These are phyloP conservation scores for Pyrocoelia pectoralis DNA, from an alignment of 2,888 invertebrate species.

Conservation along the genomic window DNA sequence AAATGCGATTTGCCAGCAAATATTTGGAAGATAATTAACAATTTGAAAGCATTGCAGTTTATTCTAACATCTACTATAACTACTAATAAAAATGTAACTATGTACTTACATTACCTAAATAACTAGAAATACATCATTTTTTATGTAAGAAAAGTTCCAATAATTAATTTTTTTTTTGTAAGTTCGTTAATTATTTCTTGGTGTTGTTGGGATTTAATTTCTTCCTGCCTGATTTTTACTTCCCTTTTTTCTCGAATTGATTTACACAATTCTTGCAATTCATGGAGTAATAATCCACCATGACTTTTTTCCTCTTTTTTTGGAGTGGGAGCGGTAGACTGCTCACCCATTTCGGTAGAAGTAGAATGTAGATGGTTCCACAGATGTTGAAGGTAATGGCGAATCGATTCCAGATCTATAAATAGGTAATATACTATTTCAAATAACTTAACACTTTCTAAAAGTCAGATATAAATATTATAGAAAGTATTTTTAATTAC, in stretches of 20 bases:
- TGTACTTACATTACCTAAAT: neutral
- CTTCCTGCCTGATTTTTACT: neutral
- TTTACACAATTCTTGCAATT: neutral
- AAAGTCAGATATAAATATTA: too few relatives aligned
- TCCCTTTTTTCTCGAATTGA: neutral
- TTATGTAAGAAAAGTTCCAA: neutral
- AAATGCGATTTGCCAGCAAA: too few relatives aligned
- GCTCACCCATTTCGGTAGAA: too few relatives aligned
- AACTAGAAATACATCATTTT: neutral
- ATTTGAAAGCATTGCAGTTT: too few relatives aligned
- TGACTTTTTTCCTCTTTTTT: neutral
- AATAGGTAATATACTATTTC: neutral
- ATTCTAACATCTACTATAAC: neutral
- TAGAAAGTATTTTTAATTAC: too few relatives aligned
- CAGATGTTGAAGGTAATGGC: neutral
- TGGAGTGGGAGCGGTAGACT: too few relatives aligned
- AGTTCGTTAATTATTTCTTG: neutral
- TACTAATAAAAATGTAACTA: neutral
- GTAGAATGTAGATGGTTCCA: too few relatives aligned
- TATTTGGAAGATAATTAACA: too few relatives aligned
- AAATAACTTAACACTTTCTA: conserved; percentile 1
- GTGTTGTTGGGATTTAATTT: too few relatives aligned
- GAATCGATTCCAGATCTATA: neutral
- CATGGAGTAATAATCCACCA: neutral
- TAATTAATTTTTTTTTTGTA: neutral